Percentiles rank a stretch among this genome's conserved stretches.
Conservation (phyloP, 2,797 vertebrate genomes). For the Coreius guichenoti region DNA sequence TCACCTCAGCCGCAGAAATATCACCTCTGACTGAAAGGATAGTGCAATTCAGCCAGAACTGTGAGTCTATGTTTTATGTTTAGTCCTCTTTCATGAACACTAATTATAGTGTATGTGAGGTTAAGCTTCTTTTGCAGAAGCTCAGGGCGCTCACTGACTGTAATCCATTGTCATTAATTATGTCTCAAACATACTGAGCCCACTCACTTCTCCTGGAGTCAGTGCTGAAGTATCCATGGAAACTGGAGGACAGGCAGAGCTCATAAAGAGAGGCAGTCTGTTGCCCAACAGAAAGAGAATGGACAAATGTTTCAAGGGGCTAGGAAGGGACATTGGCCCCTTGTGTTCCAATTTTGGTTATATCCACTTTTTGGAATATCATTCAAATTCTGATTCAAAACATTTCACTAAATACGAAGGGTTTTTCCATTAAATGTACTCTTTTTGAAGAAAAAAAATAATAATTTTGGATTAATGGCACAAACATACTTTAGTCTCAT, state of each 20-base stretch:
- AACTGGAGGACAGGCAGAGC: slow-evolving; percentile 76
- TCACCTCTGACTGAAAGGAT: slow-evolving; percentile 28
- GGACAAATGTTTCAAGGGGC: slow-evolving; percentile 40
- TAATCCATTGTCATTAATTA: slow-evolving; percentile 84
- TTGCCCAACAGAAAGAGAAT: slow-evolving; percentile 63
- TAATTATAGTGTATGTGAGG: slow-evolving; percentile 75
- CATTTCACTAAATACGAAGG: neutral
- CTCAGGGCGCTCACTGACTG: slow-evolving; percentile 61
- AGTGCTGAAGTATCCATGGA: slow-evolving; percentile 79
- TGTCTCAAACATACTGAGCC: slow-evolving; percentile 78
- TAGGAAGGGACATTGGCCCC: slow-evolving; percentile 43
- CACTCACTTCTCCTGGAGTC: slow-evolving; percentile 80
- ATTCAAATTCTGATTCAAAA: neutral
- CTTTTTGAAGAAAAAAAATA: neutral
- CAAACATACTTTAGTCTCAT: slow-evolving; percentile 17
- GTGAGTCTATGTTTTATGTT: slow-evolving; percentile 32
- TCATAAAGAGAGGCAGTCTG: slow-evolving; percentile 63
- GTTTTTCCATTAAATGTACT: neutral
- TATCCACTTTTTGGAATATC: neutral
- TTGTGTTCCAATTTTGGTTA: neutral
- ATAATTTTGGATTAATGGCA: slow-evolving; percentile 9
- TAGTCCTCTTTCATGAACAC: slow-evolving; percentile 49
- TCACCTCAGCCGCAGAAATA: slow-evolving; percentile 21
- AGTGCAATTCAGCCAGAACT: slow-evolving; percentile 15
- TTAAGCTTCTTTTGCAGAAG: slow-evolving; percentile 65